Evolutionary conservation across 2,888 invertebrate genomes (phyloP).

Genomic region (Habroteleia sp.): DNA sequence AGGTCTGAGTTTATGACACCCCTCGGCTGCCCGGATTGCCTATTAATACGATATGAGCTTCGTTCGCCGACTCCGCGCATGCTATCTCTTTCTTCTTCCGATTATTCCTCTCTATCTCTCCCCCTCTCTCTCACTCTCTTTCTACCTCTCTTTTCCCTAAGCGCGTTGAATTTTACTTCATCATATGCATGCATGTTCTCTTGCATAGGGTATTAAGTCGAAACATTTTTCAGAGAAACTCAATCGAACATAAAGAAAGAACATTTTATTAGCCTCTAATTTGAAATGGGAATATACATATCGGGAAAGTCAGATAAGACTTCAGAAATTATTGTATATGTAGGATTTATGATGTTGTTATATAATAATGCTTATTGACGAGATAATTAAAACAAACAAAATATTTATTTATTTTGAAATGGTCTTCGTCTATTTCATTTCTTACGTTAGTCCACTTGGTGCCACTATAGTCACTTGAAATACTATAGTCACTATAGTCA

Average conservation of each 20-base stretch:
- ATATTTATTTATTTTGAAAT: too few species aligned
- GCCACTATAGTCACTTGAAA: too few species aligned
- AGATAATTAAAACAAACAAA: too few species aligned
- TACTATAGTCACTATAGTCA: too few species aligned
- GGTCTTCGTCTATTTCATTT: too few species aligned
- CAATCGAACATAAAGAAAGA: constrained; percentile 59
- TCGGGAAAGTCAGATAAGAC: too few species aligned
- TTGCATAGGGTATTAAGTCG: constrained; percentile 37
- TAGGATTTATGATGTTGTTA: too few species aligned
- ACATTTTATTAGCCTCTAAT: constrained; percentile 39
- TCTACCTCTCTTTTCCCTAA: constrained; percentile 52
- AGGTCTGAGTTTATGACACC: constrained; percentile 81
- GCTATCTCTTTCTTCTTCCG: constrained; percentile 55
- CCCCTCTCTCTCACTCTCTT: constrained; percentile 29
- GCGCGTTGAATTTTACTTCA: constrained; percentile 66
- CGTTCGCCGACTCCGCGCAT: constrained; percentile 69
- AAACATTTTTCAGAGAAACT: constrained; percentile 51
- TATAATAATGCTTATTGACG: too few species aligned
- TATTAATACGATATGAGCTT: constrained; percentile 81
- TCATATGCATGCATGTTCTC: constrained; percentile 57
- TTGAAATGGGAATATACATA: constrained; percentile 31
- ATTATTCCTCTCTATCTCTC: constrained; percentile 4
- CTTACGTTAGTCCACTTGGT: too few species aligned
- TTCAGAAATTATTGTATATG: too few species aligned
- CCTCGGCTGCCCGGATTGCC: constrained; percentile 80